Conservation (phyloP, 2,888 invertebrate genomes). For the Artemia sp. region DNA sequence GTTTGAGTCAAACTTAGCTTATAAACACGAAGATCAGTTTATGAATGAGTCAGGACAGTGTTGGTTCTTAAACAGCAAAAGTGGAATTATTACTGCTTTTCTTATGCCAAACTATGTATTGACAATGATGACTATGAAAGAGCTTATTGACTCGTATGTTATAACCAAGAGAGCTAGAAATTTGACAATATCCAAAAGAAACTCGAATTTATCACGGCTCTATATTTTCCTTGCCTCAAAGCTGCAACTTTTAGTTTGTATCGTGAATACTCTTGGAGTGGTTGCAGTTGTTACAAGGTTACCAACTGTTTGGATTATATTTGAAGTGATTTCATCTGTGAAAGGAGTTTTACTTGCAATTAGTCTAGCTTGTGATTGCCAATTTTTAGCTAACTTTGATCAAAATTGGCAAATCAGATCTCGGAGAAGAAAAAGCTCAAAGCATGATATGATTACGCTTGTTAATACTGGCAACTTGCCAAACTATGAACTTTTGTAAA, state of each 20-base stretch:
- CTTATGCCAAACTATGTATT: background rate
- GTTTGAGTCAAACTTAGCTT: background rate
- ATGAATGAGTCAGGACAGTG: background rate
- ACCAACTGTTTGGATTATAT: conserved; percentile 30
- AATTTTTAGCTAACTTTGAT: conserved; percentile 27
- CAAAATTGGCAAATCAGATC: too few relatives aligned
- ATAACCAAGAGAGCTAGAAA: background rate
- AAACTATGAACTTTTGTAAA: too few relatives aligned
- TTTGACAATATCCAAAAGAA: background rate
- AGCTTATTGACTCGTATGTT: background rate
- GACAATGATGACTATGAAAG: background rate
- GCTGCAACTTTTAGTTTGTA: background rate
- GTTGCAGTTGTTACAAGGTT: background rate
- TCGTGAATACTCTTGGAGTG: background rate
- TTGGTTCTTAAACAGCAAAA: background rate
- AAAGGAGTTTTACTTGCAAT: conserved; percentile 46
- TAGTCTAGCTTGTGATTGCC: conserved; percentile 46
- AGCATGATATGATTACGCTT: too few relatives aligned
- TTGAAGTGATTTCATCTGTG: conserved; percentile 31
- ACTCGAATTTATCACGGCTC: background rate
- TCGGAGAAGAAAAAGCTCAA: too few relatives aligned
- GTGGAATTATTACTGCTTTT: background rate
- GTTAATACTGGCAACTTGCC: too few relatives aligned
- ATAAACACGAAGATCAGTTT: background rate
- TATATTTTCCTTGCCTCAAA: background rate